Base-by-base conservation (phyloP, 2,888 invertebrate species). In the Drosophila emarginata region DNA sequence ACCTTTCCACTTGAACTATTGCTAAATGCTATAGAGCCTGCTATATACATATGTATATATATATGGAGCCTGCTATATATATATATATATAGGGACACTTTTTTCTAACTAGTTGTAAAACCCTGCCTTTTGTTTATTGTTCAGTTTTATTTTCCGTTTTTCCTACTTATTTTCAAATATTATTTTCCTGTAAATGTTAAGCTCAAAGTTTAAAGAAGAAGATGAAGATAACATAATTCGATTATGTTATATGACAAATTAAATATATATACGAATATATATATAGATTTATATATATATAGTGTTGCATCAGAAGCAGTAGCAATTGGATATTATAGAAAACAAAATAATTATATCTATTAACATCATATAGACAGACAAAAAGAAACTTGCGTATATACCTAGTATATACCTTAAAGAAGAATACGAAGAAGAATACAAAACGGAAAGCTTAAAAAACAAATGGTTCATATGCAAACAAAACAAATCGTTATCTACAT, bases 191-290 rank as follows among this genome's bases (percentile, higher is more conserved):
- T 84, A 84, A 86, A 86, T 86, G 86, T 87, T 84, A 83, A 84
- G 88, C 84, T 84, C 88, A 84, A 83, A 83, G 86, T 78, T 87
- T 86, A 83, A 78, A n/a, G n/a, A 88, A 45, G 62, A 64, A 63
- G 62, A 56, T 63, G 52, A 59, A 63, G 51, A 71, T 80, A 71
- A 62, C 88, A 87, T 88, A 83, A 88, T 88, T 83, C 86, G 86
- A 83, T 88, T 83, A 82, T 83, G 88, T 83, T 83, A 76, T 77
- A 80, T 83, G 87, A 87, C 80, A 80, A 80, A 83, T 74, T 88
- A 81, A 79, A 63, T 67, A 78, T 57, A 72, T 77, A 73, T 76
- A 79, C 70, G 73, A 59, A 70, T 63, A 67, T 64, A 67, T 61
- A 70, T 73, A 67, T 57, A 69, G 53, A 61, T 66, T 73, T 79